These are phyloP conservation scores for Seriola aureovittata DNA, from an alignment of 2,113 vertebrate genomes.

Conservation along the genomic window DNA sequence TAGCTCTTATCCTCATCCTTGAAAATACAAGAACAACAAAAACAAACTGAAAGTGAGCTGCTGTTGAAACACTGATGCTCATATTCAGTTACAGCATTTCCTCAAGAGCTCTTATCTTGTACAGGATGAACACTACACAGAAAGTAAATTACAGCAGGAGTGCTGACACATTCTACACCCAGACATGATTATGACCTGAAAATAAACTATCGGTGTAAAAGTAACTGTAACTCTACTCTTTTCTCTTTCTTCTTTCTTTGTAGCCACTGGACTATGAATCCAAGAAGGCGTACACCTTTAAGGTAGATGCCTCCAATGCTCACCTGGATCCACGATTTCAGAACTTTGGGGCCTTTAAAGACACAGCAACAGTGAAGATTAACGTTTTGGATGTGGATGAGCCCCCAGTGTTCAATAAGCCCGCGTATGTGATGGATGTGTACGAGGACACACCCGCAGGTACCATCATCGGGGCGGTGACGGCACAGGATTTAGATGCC, in stretches of 20 bases:
- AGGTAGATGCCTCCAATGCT: conserved; percentile 95
- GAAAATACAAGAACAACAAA: conserved; percentile 35
- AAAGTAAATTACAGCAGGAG: conserved; percentile 4
- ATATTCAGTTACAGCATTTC: conserved; percentile 7
- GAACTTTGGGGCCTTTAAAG: conserved; percentile 94
- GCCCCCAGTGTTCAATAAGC: conserved; percentile 95
- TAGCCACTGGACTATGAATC: conserved; percentile 96
- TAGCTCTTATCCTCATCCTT: conserved; percentile 26
- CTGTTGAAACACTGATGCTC: conserved; percentile 21
- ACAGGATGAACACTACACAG: conserved; percentile 6
- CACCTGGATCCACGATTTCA: conserved; percentile 95
- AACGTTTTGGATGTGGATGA: conserved; percentile 96
- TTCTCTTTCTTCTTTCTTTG: conserved; percentile 22
- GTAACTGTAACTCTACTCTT: not conserved
- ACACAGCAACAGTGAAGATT: conserved; percentile 97
- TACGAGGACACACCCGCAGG: conserved; percentile 95
- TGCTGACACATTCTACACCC: not conserved
- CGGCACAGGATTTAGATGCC: conserved; percentile 95
- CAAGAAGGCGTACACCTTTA: conserved; percentile 97
- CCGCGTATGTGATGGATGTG: conserved; percentile 94
- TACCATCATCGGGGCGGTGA: conserved; percentile 96
- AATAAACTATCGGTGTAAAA: conserved; percentile 3
- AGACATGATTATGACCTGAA: not conserved
- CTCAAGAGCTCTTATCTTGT: conserved; percentile 39
- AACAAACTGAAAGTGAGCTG: conserved; percentile 30